A percentile compares a stretch with the other conserved stretches of the same genome.
These are phyloP conservation scores for Penaeus chinensis DNA, from an alignment of 1,140 invertebrate species.

Conservation along the genomic window DNA sequence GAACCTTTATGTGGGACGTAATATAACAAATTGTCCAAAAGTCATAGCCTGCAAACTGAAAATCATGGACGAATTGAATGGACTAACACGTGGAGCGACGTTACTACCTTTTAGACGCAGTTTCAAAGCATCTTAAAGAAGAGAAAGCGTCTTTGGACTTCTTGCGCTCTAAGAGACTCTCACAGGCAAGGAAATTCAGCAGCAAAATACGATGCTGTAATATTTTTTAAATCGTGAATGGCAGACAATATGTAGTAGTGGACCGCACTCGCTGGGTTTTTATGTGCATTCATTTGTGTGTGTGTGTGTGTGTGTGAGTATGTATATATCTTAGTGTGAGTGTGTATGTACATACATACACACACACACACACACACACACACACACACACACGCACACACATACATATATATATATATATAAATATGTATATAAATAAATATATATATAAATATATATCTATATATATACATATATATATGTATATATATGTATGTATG, in stretches of 20 bases:
- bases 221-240: no score
- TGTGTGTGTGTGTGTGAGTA: conserved; percentile 10
- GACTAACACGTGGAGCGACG: no score
- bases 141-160: no score
- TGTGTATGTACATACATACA: not conserved
- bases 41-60: no score
- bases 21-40: no score
- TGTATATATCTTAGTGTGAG: not conserved
- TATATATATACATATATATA: not conserved
- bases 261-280: not conserved
- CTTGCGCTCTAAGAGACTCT: no score
- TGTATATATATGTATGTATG: not conserved
- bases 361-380: not conserved
- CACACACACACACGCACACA: not conserved
- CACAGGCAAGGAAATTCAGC: no score
- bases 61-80: no score
- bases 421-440: conserved; percentile 12
- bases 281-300: conserved; percentile 1
- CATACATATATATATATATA: not conserved
- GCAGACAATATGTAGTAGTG: not conserved
- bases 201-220: no score
- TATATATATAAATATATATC: conserved; percentile 7
- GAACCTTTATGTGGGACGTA: no score
- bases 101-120: no score
- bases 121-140: no score